These are phyloP conservation scores for Anaspis maculata DNA, from an alignment of 2,888 invertebrate species.

Conservation along the genomic window DNA sequence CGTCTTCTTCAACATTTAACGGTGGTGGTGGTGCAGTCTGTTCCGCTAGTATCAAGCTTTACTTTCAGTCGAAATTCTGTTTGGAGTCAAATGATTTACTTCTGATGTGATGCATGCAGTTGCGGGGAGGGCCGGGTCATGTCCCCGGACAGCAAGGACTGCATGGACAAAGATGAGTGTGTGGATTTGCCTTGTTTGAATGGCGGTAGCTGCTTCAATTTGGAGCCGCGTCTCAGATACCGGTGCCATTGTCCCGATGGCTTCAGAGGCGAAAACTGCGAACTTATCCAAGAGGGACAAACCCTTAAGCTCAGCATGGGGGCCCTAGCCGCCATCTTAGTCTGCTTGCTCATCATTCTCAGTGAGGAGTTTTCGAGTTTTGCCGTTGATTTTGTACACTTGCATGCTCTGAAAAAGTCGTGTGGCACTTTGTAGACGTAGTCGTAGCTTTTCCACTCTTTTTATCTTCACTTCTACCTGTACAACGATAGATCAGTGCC, in stretches of 20 bases:
- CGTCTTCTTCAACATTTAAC: too few relatives aligned
- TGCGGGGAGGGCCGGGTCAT: slow-evolving; percentile 90
- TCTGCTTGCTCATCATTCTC: slow-evolving; percentile 93
- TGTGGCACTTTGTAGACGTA: slow-evolving; percentile 1
- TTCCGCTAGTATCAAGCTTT: too few relatives aligned
- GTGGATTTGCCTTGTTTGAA: slow-evolving; percentile 89
- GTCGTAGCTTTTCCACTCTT: slow-evolving; percentile 1
- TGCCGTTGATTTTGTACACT: too few relatives aligned
- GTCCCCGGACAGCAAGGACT: slow-evolving; percentile 84
- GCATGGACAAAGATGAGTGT: slow-evolving; percentile 94
- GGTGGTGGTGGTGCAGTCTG: too few relatives aligned
- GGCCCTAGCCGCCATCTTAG: slow-evolving; percentile 92
- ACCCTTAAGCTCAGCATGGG: slow-evolving; percentile 94
- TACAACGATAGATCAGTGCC: slow-evolving; percentile 23
- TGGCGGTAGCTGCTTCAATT: slow-evolving; percentile 86
- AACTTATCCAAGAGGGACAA: slow-evolving; percentile 87
- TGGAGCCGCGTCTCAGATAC: slow-evolving; percentile 77
- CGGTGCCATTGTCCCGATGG: slow-evolving; percentile 88
- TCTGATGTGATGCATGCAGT: too few relatives aligned
- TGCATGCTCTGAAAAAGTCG: too few relatives aligned
- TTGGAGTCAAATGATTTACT: too few relatives aligned
- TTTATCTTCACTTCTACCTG: not conserved
- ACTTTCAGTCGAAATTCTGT: too few relatives aligned
- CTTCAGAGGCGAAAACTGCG: slow-evolving; percentile 92
- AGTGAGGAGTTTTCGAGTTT: slow-evolving; percentile 81